Evolutionary conservation across 2,797 vertebrate species (phyloP), one percentile per base, ranked within the genome.

Genomic region (Mionectes olivaceus): DNA sequence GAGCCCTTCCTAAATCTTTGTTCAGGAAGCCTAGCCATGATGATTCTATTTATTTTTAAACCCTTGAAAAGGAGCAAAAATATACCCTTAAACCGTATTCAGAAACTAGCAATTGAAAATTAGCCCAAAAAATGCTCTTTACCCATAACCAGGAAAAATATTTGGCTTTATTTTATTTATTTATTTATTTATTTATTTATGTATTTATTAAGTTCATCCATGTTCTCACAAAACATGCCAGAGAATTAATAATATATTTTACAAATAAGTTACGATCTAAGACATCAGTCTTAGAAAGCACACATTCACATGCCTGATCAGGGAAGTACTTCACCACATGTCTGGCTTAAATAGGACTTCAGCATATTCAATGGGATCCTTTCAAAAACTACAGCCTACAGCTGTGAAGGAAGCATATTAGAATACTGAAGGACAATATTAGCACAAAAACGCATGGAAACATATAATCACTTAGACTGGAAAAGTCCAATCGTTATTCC

Each of bases 161-260:
- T 49, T 79, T 89, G 4, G 15, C 8, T 83, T 89, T 60, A 70
- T 79, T 75, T n/a, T n/a, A n/a, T n/a, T n/a, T n/a, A n/a, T n/a
- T n/a, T n/a, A n/a, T n/a, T n/a, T n/a, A n/a, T n/a, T n/a, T n/a
- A n/a, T n/a, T n/a, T n/a, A n/a, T n/a, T n/a, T n/a, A n/a, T n/a
- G n/a, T 90, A 57, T 82, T 87, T 88, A 47, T 89, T 11, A 91
- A 91, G 11, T 77, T 87, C 89, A 63, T 92, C 73, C 23, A 41
- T 56, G 37, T 65, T 89, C 32, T 87, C 30, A 83, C 1, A 81
- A 80, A 91, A 83, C 1, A 1, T 50, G 24, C 22, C 76, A 91
- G 61, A 85, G 39, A 83, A 78, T 89, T 88, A 91, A 68, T 83
- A 83, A 87, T 24, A 19, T 78, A 83, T 90, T 91, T 96, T 93